phyloP scores from a whole-genome alignment of 2,888 invertebrate genomes.

The Coecobrya sp. region DNA sequence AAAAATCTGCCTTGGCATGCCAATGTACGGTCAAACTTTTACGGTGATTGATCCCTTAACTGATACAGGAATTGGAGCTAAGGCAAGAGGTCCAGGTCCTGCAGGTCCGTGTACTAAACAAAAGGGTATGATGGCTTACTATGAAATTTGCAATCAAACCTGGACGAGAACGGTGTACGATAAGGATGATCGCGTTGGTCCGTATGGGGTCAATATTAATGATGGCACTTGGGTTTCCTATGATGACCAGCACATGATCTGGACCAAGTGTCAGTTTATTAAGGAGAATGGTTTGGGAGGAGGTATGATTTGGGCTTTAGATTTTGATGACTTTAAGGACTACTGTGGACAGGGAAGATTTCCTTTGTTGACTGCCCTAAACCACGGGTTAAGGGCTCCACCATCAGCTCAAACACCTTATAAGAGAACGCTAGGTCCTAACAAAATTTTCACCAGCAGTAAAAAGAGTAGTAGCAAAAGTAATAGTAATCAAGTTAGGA shows the following conservation, averaged over 20 bases:
- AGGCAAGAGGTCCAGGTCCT: conserved; percentile 91
- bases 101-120: conserved; percentile 92
- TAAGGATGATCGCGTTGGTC: conserved; percentile 91
- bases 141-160: conserved; percentile 89
- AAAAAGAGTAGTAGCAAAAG: neutral
- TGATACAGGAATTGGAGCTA: conserved; percentile 89
- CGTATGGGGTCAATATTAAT: conserved; percentile 91
- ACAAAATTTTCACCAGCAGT: neutral
- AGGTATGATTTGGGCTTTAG: conserved; percentile 89
- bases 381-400: conserved; percentile 63
- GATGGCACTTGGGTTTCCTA: conserved; percentile 93
- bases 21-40: conserved; percentile 87
- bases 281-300: conserved; percentile 88
- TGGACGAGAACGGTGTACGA: conserved; percentile 90
- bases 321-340: conserved; percentile 89
- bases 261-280: conserved; percentile 88
- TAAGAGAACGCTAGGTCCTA: neutral
- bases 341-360: conserved; percentile 87
- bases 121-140: conserved; percentile 92
- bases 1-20: conserved; percentile 91
- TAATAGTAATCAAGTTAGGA: too few relatives aligned
- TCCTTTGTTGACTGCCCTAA: conserved; percentile 88
- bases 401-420: neutral
- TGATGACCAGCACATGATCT: conserved; percentile 90
- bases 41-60: conserved; percentile 87